Base-by-base conservation (phyloP, 2,888 invertebrate species). In the Monoplex corrugatus region DNA sequence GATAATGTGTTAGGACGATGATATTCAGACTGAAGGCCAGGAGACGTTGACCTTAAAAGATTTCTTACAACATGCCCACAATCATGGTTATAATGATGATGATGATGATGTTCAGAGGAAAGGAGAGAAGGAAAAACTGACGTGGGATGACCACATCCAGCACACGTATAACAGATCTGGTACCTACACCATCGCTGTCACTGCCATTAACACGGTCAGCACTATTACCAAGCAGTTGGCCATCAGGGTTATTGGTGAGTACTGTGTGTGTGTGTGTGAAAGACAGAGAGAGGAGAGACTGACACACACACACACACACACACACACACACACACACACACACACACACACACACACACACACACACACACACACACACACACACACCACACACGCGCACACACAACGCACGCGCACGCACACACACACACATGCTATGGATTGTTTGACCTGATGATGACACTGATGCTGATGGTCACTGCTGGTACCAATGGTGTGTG, bases 171-270 rank as follows among this genome's bases (percentile, higher is more conserved):
- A 86, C 3, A 90, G 92, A 83, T 90, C 93, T 1, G 94, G 94
- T 32, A 92, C 92, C 83, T 95, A 94, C 90, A 91, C 90, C n/a
- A 91, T 94, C 23, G 92, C 92, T 57, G 91, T 95, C 57, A 93
- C 94, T 87, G 95, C 94, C 13, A 92, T 94, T 50, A 95, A 95
- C 85, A 92, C 94, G 40, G 93, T 95, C 87, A 93, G 94, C 86
- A 93, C 95, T n/a, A 88, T 93, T 89, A 92, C 89, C 84, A 89
- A 87, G 63, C 87, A 90, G 63, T 44, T 88, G 38, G 85, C 43
- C 23, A 87, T 94, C 83, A 83, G 72, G 6, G 83, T 88, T 35
- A 82, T 44, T n/a, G 88, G 88, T 83, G 32, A 68, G 80, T 13
- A 57, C 23, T 19, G 23, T 57, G 57, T 13, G 23, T 19, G 23